phyloP scores from a whole-genome alignment of 2,113 vertebrate species.

The Melanotaenia duboulayi region DNA sequence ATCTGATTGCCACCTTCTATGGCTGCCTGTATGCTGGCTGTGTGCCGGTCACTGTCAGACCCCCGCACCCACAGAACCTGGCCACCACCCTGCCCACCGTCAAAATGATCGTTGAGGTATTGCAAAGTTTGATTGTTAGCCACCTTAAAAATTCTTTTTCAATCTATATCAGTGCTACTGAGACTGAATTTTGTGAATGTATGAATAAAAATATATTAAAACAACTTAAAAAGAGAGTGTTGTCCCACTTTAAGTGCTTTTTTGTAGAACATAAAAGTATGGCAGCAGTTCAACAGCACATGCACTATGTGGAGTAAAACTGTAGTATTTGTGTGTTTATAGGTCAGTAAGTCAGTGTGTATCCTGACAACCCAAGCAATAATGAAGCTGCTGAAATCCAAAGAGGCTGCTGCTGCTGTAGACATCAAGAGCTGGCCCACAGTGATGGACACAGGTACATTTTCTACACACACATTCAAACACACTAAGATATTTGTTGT shows the following conservation, averaged over 20 bases:
- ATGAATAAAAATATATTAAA: no score
- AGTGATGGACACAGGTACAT: constrained; percentile 92
- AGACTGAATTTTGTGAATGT: no score
- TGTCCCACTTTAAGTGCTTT: no score
- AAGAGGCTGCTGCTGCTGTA: constrained; percentile 92
- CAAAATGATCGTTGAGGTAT: constrained; percentile 98
- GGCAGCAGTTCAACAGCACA: neutral
- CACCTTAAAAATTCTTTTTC: neutral
- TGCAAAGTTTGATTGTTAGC: neutral
- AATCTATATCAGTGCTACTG: no score
- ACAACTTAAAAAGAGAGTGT: no score
- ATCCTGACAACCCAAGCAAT: constrained; percentile 96
- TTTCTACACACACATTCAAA: neutral
- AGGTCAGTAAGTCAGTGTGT: constrained; percentile 97
- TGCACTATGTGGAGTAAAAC: constrained; percentile 3
- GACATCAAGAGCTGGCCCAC: constrained; percentile 94
- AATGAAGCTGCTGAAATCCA: constrained; percentile 94
- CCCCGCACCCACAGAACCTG: constrained; percentile 94
- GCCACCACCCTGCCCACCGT: constrained; percentile 94
- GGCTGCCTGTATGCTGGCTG: constrained; percentile 95
- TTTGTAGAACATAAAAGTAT: neutral
- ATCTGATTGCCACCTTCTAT: constrained; percentile 95
- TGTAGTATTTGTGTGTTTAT: constrained; percentile 34
- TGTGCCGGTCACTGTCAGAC: constrained; percentile 92
- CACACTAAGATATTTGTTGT: neutral